Evolutionary conservation across 1,140 invertebrate genomes (phyloP).

Genomic region (Habropoda laboriosa): DNA sequence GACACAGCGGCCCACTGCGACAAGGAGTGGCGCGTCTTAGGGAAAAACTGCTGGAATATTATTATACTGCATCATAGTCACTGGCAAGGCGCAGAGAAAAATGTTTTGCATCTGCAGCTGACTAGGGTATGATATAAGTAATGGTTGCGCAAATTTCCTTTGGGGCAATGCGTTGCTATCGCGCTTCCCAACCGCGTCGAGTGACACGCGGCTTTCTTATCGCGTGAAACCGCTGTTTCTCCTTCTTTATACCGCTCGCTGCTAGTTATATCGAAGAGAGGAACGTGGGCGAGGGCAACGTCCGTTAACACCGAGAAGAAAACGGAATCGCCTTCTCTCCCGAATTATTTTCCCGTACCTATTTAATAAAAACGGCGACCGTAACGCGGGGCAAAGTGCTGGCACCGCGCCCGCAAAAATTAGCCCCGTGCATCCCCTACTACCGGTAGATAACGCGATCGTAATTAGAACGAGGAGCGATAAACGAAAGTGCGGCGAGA

Average conservation of each 20-base stretch:
- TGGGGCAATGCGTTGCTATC: slow-evolving; percentile 52
- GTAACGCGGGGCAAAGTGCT: background rate
- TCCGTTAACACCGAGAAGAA: background rate
- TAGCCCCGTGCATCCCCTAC: background rate
- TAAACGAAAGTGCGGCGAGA: background rate
- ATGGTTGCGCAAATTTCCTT: slow-evolving; percentile 67
- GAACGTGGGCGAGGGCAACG: background rate
- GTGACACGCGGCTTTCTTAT: slow-evolving; percentile 59
- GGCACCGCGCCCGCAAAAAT: background rate
- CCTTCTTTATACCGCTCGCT: background rate
- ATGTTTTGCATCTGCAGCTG: slow-evolving; percentile 68
- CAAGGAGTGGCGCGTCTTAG: slow-evolving; percentile 12
- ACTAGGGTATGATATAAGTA: slow-evolving; percentile 64
- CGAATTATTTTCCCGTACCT: background rate
- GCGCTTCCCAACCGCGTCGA: slow-evolving; percentile 29
- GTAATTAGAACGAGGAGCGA: slow-evolving; percentile 15
- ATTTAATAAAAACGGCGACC: slow-evolving; percentile 46
- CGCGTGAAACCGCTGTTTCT: slow-evolving; percentile 26
- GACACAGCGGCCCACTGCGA: background rate
- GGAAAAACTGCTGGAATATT: slow-evolving; percentile 63
- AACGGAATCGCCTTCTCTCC: background rate
- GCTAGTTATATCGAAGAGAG: background rate
- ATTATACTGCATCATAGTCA: slow-evolving; percentile 70
- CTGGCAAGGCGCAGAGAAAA: slow-evolving; percentile 62
- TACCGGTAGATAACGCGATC: slow-evolving; percentile 17